Conservation (phyloP, 2,797 vertebrate genomes). For the Delichon dasypus region DNA sequence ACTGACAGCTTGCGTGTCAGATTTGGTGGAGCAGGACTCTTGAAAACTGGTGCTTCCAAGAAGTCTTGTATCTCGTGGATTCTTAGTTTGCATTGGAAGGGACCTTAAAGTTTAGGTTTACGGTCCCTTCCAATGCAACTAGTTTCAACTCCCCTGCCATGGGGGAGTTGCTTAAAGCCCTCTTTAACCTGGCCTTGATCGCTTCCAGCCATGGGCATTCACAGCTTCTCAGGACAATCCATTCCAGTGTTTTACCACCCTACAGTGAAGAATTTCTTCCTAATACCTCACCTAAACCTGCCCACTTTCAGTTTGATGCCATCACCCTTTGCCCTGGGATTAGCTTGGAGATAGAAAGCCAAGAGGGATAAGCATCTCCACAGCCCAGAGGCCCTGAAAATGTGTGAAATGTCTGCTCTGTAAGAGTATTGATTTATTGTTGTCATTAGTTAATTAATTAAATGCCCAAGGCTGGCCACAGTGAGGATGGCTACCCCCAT, state of each 20-base stretch:
- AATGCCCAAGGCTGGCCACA: not conserved
- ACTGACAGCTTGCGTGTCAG: not conserved
- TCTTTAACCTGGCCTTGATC: not conserved
- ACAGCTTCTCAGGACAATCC: not conserved
- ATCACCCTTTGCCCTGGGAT: not conserved
- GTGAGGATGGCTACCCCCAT: not conserved
- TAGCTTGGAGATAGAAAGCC: not conserved
- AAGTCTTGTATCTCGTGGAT: not conserved
- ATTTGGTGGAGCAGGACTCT: not conserved
- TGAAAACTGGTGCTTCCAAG: not conserved
- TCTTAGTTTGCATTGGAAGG: not conserved
- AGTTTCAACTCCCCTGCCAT: not conserved
- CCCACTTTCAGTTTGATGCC: not conserved
- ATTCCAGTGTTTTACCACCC: not conserved
- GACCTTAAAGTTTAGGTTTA: not conserved
- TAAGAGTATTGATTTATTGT: not conserved
- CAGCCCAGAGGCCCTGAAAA: not conserved
- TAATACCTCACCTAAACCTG: not conserved
- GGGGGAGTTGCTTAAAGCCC: not conserved
- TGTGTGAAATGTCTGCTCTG: not conserved
- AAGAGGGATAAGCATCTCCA: accelerated
- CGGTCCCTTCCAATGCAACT: not conserved
- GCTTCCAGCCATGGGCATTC: not conserved
- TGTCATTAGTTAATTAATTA: not conserved
- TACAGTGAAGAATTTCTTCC: not conserved